A percentile compares a stretch with the other conserved stretches of the same genome.
These are phyloP conservation scores for Diabrotica balteata DNA, from an alignment of 2,888 invertebrate genomes.

Conservation along the genomic window DNA sequence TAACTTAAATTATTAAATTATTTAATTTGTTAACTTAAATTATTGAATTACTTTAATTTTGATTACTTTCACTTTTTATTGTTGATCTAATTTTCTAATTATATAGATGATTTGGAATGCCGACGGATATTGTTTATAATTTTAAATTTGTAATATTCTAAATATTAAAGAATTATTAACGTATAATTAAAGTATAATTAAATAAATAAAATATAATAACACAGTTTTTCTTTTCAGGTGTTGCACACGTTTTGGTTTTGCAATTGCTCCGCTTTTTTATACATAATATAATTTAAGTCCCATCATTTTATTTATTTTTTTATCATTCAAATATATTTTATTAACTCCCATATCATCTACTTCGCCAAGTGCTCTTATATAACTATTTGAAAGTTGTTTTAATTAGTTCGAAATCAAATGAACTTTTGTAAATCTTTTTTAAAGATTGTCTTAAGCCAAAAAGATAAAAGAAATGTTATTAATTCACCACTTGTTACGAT, in stretches of 20 bases:
- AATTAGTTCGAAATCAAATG: constrained; percentile 18
- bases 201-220: too few species aligned
- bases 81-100: too few species aligned
- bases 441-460: constrained; percentile 22
- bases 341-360: constrained; percentile 30
- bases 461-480: constrained; percentile 17
- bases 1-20: too few species aligned
- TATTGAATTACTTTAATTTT: too few species aligned
- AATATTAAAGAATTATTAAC: too few species aligned
- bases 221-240: constrained; percentile 38
- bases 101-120: too few species aligned
- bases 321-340: constrained; percentile 38
- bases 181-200: too few species aligned
- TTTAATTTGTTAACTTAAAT: too few species aligned
- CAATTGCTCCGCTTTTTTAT: constrained; percentile 48
- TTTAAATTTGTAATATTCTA: too few species aligned
- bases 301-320: constrained; percentile 49
- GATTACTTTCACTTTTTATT: too few species aligned
- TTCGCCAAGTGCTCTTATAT: constrained; percentile 33
- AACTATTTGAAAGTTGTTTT: constrained; percentile 24
- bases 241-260: constrained; percentile 41
- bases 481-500: constrained; percentile 7
- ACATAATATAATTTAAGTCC: constrained; percentile 42
- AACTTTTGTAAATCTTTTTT: constrained; percentile 20
- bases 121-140: too few species aligned